Percentiles rank a stretch among this genome's conserved stretches.
phyloP scores from a whole-genome alignment of 2,797 vertebrate genomes.

The Apodemus agrarius region DNA sequence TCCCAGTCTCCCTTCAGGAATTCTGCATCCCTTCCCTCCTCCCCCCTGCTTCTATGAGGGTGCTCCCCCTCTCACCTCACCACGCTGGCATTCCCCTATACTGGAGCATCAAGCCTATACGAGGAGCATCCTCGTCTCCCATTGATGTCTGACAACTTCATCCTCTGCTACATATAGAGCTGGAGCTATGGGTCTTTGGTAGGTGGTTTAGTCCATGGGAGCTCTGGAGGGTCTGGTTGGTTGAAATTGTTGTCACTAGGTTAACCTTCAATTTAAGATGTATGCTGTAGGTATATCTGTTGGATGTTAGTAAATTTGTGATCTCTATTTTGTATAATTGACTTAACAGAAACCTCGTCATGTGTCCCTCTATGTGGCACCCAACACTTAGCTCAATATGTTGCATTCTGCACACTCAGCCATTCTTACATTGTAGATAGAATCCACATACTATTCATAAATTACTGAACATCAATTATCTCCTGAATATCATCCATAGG shows the following conservation, averaged over 20 bases:
- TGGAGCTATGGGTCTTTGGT: too few species aligned
- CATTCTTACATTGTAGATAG: background rate
- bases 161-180: too few species aligned
- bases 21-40: too few species aligned
- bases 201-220: too few species aligned
- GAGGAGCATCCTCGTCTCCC: too few species aligned
- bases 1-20: too few species aligned
- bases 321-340: background rate
- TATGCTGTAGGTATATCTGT: accelerated
- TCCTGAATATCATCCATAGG: background rate
- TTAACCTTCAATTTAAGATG: background rate
- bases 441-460: background rate
- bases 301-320: background rate
- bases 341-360: background rate
- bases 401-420: background rate
- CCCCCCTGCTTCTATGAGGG: too few species aligned
- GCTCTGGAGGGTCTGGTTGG: too few species aligned
- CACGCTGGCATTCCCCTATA: too few species aligned
- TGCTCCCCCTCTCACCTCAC: too few species aligned
- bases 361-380: accelerated
- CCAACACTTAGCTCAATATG: background rate
- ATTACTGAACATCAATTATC: background rate
- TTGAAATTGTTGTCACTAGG: background rate
- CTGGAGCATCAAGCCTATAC: too few species aligned
- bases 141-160: too few species aligned